Evolutionary conservation across 2,888 invertebrate genomes (phyloP).

Genomic region (Perizoma affinitatum): DNA sequence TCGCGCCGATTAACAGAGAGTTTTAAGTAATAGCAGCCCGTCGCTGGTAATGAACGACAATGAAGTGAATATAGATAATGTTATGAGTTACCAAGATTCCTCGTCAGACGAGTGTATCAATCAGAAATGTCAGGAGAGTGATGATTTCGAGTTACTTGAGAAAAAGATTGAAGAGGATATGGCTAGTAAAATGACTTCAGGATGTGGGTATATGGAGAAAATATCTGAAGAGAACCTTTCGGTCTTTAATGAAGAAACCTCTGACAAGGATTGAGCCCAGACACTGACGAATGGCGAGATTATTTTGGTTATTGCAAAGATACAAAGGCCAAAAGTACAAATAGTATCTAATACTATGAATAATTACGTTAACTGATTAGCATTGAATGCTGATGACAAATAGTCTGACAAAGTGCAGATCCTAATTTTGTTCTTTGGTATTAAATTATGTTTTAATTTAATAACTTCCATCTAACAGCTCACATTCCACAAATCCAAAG

Average conservation of each 20-base stretch:
- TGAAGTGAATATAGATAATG: constrained; percentile 73
- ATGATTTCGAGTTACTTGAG: constrained; percentile 72
- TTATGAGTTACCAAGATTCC: constrained; percentile 73
- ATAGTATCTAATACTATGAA: constrained; percentile 30
- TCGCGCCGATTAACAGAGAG: constrained; percentile 51
- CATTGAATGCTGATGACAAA: constrained; percentile 43
- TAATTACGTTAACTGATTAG: constrained; percentile 30
- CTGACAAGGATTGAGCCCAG: constrained; percentile 43
- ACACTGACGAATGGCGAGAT: too few relatives aligned
- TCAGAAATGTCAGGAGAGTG: constrained; percentile 63
- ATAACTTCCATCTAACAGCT: constrained; percentile 45
- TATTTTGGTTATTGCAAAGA: too few relatives aligned
- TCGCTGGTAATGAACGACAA: constrained; percentile 52
- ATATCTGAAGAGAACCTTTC: constrained; percentile 77
- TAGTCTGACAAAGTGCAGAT: constrained; percentile 12
- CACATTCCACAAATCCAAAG: constrained; percentile 72
- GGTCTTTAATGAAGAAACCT: constrained; percentile 56
- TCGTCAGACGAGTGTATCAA: constrained; percentile 70
- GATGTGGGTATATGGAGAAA: constrained; percentile 65
- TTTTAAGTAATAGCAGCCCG: constrained; percentile 68
- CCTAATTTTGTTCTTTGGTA: constrained; percentile 6
- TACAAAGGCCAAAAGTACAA: constrained; percentile 33
- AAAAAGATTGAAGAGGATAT: constrained; percentile 69
- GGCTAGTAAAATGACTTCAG: constrained; percentile 49
- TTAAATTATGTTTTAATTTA: constrained; percentile 25